Conservation (phyloP, 2,888 invertebrate species). For the Microplitis manilae region DNA sequence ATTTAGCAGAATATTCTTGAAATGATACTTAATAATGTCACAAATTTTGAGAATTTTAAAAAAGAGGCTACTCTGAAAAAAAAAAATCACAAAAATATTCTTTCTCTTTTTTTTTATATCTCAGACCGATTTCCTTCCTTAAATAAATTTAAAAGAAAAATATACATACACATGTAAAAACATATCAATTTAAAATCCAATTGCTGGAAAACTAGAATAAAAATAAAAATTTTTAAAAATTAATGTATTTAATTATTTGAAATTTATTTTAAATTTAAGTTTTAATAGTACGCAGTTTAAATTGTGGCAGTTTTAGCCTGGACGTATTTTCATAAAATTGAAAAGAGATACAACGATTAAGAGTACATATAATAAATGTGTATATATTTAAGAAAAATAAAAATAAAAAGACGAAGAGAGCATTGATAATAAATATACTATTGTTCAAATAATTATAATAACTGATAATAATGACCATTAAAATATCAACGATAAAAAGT, state of each 20-base stretch:
- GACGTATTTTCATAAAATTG: slow-evolving; percentile 55
- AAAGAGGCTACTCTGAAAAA: no score
- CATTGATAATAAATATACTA: background rate
- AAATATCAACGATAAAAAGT: background rate
- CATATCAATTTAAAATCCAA: no score
- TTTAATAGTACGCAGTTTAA: slow-evolving; percentile 41
- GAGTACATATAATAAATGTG: slow-evolving; percentile 12
- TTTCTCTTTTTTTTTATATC: no score
- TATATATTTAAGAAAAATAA: slow-evolving; percentile 11
- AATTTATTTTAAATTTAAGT: slow-evolving; percentile 9
- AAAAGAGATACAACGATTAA: slow-evolving; percentile 2
- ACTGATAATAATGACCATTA: background rate
- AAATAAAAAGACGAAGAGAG: background rate
- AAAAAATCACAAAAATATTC: no score
- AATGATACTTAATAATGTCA: no score
- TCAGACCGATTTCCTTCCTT: no score
- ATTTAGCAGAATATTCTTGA: no score
- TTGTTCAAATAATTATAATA: background rate
- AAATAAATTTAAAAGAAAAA: no score
- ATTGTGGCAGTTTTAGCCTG: slow-evolving; percentile 63
- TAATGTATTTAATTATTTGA: background rate
- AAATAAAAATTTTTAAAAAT: background rate
- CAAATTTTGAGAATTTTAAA: no score
- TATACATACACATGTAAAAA: no score
- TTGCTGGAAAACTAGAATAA: no score